Evolutionary conservation across 2,888 invertebrate species (phyloP).

Genomic region (Schizaphis graminum): DNA sequence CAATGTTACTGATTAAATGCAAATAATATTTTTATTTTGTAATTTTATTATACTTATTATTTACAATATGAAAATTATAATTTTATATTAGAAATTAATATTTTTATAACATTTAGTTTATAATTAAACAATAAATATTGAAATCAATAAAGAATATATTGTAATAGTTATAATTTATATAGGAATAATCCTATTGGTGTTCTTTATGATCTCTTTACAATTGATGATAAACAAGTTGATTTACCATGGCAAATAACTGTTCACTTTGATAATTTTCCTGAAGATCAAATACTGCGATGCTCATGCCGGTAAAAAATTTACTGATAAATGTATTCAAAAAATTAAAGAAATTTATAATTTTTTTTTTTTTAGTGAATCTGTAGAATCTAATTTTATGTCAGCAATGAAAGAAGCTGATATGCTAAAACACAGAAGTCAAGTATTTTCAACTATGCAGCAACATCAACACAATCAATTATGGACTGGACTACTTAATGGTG

Average conservation of each 20-base stretch:
- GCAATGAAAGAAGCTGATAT: conserved; percentile 95
- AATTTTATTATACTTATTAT: background rate
- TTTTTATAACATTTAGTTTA: background rate
- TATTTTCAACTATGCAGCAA: conserved; percentile 92
- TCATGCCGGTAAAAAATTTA: conserved; percentile 80
- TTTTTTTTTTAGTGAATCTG: conserved; percentile 81
- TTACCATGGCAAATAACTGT: conserved; percentile 95
- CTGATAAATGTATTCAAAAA: background rate
- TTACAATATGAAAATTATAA: background rate
- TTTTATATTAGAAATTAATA: background rate
- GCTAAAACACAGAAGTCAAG: conserved; percentile 93
- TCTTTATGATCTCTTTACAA: conserved; percentile 85
- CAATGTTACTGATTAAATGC: background rate
- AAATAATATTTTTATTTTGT: background rate
- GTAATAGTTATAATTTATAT: conserved; percentile 64
- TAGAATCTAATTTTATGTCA: conserved; percentile 95
- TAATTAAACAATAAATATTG: background rate
- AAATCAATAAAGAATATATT: background rate
- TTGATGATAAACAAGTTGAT: conserved; percentile 75
- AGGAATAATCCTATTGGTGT: conserved; percentile 84
- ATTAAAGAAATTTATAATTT: background rate
- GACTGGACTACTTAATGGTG: conserved; percentile 93
- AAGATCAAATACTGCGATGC: conserved; percentile 88
- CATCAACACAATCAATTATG: conserved; percentile 97
- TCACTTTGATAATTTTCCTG: conserved; percentile 95